Evolutionary conservation across 2,797 vertebrate species (phyloP).

Genomic region (Muscicapa striata): DNA sequence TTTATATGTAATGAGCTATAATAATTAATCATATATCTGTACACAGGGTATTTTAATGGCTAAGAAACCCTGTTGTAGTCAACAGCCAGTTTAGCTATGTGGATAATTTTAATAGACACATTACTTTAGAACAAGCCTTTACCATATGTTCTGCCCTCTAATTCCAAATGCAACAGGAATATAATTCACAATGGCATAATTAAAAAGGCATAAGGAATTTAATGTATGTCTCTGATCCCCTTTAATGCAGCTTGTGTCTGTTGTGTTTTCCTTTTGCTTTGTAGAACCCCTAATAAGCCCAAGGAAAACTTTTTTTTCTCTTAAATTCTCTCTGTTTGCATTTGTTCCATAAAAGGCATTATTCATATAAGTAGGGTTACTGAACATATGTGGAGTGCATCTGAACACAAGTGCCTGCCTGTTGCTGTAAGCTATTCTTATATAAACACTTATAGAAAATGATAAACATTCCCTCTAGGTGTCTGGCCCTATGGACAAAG

Average conservation of each 20-base stretch:
- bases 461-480: neutral
- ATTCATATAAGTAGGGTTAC: neutral
- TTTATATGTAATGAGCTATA: slow-evolving; percentile 65
- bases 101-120: slow-evolving; percentile 78
- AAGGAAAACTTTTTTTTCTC: slow-evolving; percentile 15
- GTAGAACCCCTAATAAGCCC: neutral
- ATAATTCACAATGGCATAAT: slow-evolving; percentile 80
- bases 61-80: slow-evolving; percentile 60
- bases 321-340: slow-evolving; percentile 24
- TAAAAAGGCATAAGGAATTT: slow-evolving; percentile 78
- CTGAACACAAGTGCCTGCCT: neutral
- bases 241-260: slow-evolving; percentile 69
- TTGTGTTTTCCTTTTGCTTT: slow-evolving; percentile 55
- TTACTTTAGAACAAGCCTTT: slow-evolving; percentile 76
- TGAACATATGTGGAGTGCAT: slow-evolving; percentile 21
- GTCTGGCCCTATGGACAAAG: neutral
- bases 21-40: slow-evolving; percentile 67
- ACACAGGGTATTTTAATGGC: slow-evolving; percentile 55
- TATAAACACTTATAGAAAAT: neutral
- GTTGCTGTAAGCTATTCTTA: neutral
- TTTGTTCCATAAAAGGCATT: slow-evolving; percentile 37
- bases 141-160: slow-evolving; percentile 79
- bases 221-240: slow-evolving; percentile 70
- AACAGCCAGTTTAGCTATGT: slow-evolving; percentile 69
- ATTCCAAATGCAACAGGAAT: slow-evolving; percentile 80